Conservation (phyloP, 2,888 invertebrate genomes). For the Thecophora atra region DNA sequence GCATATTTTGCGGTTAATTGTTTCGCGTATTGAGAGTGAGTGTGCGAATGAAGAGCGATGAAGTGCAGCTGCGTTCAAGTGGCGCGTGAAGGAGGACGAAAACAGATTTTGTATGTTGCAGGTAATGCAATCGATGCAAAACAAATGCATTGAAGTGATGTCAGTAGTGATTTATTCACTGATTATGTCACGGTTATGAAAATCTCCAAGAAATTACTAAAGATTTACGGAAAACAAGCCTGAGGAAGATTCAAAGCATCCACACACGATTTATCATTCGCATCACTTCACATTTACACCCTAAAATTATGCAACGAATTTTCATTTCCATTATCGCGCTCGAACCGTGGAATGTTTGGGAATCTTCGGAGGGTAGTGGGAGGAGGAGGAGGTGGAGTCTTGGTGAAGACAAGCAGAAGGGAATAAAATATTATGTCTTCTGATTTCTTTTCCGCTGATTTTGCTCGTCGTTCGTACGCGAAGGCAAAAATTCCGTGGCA, state of each 20-base stretch:
- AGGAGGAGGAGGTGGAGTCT: neutral
- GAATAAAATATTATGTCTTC: constrained; percentile 9
- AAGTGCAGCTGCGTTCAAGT: neutral
- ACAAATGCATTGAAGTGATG: neutral
- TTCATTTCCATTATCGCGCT: constrained; percentile 20
- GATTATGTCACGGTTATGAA: neutral
- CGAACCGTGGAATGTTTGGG: too few relatives aligned
- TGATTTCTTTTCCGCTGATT: constrained; percentile 7
- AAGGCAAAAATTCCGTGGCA: neutral
- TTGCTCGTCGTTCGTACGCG: neutral
- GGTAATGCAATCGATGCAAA: neutral
- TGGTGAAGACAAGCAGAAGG: constrained; percentile 10
- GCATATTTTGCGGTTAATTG: constrained; percentile 31
- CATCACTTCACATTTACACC: neutral
- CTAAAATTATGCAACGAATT: constrained; percentile 16
- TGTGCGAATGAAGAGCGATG: constrained; percentile 1
- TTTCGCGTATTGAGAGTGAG: constrained; percentile 20
- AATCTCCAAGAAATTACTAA: too few relatives aligned
- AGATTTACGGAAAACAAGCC: neutral
- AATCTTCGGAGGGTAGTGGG: too few relatives aligned
- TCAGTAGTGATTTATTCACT: neutral
- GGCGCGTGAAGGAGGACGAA: neutral
- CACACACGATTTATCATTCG: neutral
- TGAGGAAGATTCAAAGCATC: neutral
- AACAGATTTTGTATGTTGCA: neutral